Evolutionary conservation across 1,140 invertebrate genomes (phyloP).

Genomic region (Diploscapter pachys): DNA sequence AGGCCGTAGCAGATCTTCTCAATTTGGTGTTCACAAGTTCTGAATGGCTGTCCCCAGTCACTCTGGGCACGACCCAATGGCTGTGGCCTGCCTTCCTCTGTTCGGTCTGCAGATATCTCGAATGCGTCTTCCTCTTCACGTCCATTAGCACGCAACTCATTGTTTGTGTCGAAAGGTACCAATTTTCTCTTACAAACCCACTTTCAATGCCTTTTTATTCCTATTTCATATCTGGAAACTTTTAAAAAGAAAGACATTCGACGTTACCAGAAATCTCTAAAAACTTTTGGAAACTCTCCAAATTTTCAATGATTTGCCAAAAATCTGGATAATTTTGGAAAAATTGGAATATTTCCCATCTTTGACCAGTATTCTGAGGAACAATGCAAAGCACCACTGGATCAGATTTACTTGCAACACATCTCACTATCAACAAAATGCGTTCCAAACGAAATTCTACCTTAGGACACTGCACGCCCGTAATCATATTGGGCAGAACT

Average conservation of each 20-base stretch:
- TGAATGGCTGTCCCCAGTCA: constrained; percentile 50
- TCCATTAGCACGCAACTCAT: constrained; percentile 55
- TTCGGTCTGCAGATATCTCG: constrained; percentile 51
- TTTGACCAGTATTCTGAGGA: no score
- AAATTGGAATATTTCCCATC: no score
- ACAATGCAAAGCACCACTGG: no score
- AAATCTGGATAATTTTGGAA: no score
- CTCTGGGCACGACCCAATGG: constrained; percentile 40
- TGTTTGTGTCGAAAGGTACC: constrained; percentile 55
- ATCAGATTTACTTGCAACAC: no score
- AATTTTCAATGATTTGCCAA: no score
- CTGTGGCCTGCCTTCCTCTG: constrained; percentile 46
- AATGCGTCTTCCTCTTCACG: constrained; percentile 55
- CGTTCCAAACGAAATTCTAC: no score
- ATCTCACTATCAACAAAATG: no score
- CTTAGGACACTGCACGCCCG: no score
- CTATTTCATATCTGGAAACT: not conserved
- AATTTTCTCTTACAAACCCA: no score
- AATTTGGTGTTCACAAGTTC: constrained; percentile 47
- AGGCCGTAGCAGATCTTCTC: constrained; percentile 50
- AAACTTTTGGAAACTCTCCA: not conserved
- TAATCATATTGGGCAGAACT: no score
- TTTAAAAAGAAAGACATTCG: not conserved
- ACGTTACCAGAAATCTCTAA: constrained; percentile 1
- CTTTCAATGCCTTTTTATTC: no score